phyloP scores from a whole-genome alignment of 2,113 vertebrate genomes.

The Zapornia atra region DNA sequence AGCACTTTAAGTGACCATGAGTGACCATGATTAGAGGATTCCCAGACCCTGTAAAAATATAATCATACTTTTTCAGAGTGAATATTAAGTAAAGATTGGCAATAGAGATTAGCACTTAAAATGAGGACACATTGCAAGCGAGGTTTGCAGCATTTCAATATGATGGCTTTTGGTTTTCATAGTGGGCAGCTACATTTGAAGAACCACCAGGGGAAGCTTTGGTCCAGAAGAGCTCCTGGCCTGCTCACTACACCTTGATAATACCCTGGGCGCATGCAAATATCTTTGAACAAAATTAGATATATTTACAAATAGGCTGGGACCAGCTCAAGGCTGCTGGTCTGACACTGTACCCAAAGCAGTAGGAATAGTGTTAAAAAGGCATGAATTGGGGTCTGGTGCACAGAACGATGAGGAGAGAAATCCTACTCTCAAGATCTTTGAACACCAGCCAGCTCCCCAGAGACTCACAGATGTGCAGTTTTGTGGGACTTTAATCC shows the following conservation, averaged over 20 bases:
- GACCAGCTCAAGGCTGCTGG: neutral
- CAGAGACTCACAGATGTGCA: neutral
- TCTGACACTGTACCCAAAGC: neutral
- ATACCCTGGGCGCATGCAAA: neutral
- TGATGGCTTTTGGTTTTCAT: neutral
- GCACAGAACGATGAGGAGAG: neutral
- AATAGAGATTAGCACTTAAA: neutral
- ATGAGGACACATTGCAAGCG: neutral
- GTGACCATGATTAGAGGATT: neutral
- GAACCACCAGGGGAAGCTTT: neutral
- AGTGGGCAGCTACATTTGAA: neutral
- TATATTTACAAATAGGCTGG: neutral
- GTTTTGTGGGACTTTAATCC: neutral
- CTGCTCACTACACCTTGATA: neutral
- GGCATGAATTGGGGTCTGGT: neutral
- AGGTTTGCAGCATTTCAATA: neutral
- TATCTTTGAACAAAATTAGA: neutral
- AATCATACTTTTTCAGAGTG: constrained; percentile 22
- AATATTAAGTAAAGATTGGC: neutral
- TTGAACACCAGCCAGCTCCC: neutral
- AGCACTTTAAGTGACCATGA: neutral
- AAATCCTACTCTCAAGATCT: neutral
- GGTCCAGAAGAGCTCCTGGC: neutral
- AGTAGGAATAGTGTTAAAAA: neutral
- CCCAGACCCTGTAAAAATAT: neutral